Conservation (phyloP, 2,797 vertebrate species). For the Squalus acanthias region DNA sequence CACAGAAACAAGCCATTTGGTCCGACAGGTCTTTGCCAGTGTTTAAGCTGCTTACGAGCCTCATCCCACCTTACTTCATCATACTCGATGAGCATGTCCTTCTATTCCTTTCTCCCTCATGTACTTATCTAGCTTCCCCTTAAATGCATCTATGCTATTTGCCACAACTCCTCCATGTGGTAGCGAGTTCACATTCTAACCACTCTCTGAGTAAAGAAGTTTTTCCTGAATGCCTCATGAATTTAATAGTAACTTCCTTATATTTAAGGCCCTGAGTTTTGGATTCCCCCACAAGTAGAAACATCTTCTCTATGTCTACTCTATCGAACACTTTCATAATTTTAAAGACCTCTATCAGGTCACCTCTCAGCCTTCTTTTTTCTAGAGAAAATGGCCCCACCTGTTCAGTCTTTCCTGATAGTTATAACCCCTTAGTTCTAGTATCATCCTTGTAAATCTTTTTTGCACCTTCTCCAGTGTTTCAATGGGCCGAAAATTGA, state of each 20-base stretch:
- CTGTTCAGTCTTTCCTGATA: background rate
- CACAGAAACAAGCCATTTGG: background rate
- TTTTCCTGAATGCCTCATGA: background rate
- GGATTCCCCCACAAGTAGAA: background rate
- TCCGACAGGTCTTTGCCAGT: background rate
- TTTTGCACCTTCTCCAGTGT: background rate
- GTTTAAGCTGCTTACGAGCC: background rate
- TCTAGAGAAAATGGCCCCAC: background rate
- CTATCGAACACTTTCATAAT: background rate
- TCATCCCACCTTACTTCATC: background rate
- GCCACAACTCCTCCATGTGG: background rate
- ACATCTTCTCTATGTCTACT: background rate
- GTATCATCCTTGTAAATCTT: background rate
- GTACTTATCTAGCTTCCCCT: background rate
- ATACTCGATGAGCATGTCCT: background rate
- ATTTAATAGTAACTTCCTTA: background rate
- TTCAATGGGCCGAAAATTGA: too few species aligned
- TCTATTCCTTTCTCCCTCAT: background rate
- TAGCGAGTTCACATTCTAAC: background rate
- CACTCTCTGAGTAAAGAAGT: background rate
- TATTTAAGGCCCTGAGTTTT: background rate
- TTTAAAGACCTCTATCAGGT: background rate
- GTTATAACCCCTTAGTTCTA: background rate
- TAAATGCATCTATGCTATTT: background rate
- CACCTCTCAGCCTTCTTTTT: background rate